Conservation (phyloP, 1,140 invertebrate genomes). For the Macrosteles quadrilineatus region DNA sequence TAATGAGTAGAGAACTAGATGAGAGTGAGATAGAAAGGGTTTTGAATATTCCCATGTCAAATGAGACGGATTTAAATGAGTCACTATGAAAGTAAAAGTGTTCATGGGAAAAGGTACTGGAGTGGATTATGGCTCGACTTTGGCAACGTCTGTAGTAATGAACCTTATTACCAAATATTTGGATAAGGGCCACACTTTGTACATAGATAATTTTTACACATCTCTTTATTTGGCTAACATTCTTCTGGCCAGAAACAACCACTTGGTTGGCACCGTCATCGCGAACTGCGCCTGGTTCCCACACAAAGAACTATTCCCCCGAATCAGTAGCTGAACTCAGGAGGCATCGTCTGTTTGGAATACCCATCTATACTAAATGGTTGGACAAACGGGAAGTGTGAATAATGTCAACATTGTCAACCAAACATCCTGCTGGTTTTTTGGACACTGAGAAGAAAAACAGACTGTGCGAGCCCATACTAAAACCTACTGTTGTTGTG, state of each 20-base stretch:
- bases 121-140: slow-evolving; percentile 17
- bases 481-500: slow-evolving; percentile 21
- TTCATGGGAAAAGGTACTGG: slow-evolving; percentile 40
- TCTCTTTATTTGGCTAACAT: slow-evolving; percentile 37
- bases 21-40: too few species aligned
- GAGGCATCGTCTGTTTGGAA: slow-evolving; percentile 18
- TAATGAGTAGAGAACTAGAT: too few species aligned
- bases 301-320: slow-evolving; percentile 16
- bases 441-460: neutral
- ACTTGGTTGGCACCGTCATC: slow-evolving; percentile 33
- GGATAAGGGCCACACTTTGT: slow-evolving; percentile 39
- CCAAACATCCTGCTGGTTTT: slow-evolving; percentile 16
- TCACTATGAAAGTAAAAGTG: slow-evolving; percentile 42
- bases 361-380: slow-evolving; percentile 24
- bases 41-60: too few species aligned
- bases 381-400: slow-evolving; percentile 11
- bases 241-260: slow-evolving; percentile 30
- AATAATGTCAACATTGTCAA: slow-evolving; percentile 23
- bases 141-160: slow-evolving; percentile 31
- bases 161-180: slow-evolving; percentile 36
- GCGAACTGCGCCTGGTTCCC: slow-evolving; percentile 33
- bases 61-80: too few species aligned
- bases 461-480: neutral
- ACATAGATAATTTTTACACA: slow-evolving; percentile 44
- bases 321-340: neutral